Percentiles rank a stretch among this genome's conserved stretches.
Conservation (phyloP, 2,113 vertebrate genomes). For the Arizona elegans region DNA sequence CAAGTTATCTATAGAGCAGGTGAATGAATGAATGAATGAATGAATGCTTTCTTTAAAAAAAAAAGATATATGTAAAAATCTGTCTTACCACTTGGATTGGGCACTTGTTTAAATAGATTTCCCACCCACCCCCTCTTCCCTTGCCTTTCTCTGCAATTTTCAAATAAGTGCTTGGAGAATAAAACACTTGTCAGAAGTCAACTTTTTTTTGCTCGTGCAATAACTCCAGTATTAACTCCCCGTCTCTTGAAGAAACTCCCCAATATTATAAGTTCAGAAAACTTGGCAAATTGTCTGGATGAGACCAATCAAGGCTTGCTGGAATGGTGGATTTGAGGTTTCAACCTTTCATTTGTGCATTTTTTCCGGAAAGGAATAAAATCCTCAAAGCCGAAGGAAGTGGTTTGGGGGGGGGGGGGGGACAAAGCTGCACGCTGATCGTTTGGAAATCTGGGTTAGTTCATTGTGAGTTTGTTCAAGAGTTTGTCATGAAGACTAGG, state of each 20-base stretch:
- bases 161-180: background rate
- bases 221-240: background rate
- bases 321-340: background rate
- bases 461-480: background rate
- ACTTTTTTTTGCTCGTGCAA: background rate
- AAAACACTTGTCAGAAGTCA: background rate
- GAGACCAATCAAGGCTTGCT: background rate
- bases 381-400: no score
- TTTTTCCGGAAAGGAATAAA: background rate
- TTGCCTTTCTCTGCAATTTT: background rate
- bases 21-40: background rate
- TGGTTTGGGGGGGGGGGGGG: no score
- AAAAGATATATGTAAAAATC: background rate
- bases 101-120: background rate
- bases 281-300: fast-evolving
- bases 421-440: background rate
- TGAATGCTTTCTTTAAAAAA: background rate
- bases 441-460: background rate
- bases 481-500: background rate
- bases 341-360: background rate
- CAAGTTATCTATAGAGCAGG: background rate
- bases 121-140: background rate
- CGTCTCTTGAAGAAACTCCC: background rate
- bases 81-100: fast-evolving
- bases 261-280: background rate